Percentiles rank a stretch among this genome's conserved stretches.
Conservation (phyloP, 2,113 vertebrate species). For the Anarrhichthys ocellatus region DNA sequence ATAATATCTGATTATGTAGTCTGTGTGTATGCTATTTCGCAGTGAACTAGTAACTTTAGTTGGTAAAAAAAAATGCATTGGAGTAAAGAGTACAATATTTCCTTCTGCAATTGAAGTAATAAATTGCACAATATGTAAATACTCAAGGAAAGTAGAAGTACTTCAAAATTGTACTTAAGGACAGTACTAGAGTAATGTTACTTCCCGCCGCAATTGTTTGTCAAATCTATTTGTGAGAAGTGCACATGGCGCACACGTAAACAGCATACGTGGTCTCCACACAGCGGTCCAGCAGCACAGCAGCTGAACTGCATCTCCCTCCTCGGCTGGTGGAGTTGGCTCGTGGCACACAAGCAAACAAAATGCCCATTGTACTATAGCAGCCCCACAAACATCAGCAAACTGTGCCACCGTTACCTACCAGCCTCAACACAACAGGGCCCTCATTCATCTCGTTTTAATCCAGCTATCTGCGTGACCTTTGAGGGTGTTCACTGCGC, state of each 20-base stretch:
- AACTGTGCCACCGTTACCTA: conserved; percentile 59
- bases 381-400: conserved; percentile 55
- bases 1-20: background rate
- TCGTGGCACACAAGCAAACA: conserved; percentile 64
- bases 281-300: background rate
- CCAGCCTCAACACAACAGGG: conserved; percentile 56
- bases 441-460: conserved; percentile 61
- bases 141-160: background rate
- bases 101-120: background rate
- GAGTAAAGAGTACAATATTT: background rate
- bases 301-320: conserved; percentile 42
- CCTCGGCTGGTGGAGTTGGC: conserved; percentile 42
- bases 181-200: background rate
- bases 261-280: background rate
- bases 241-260: background rate
- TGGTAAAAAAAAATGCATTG: background rate
- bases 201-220: background rate
- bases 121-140: background rate
- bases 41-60: background rate
- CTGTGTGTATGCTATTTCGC: background rate
- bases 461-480: conserved; percentile 55
- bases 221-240: background rate
- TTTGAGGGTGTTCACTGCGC: conserved; percentile 48
- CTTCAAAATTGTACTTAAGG: background rate
- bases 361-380: conserved; percentile 66